These are phyloP conservation scores for Eupeodes luniger DNA, from an alignment of 2,888 invertebrate genomes.

Conservation along the genomic window DNA sequence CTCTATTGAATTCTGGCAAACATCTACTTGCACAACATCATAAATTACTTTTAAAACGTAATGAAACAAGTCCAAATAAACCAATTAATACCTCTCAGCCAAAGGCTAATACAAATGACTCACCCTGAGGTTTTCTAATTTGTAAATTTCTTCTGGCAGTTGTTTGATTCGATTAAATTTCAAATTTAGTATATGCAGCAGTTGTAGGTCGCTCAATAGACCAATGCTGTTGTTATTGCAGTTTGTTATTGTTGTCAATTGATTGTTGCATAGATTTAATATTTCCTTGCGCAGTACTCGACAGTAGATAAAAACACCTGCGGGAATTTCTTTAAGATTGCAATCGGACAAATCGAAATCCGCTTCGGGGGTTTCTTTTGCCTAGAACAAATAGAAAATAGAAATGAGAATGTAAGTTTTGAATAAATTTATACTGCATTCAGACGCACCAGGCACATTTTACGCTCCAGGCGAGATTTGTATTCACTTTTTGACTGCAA, in stretches of 20 bases:
- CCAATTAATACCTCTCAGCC: neutral
- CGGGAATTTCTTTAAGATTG: slow-evolving; percentile 89
- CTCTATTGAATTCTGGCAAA: no score
- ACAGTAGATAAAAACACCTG: slow-evolving; percentile 91
- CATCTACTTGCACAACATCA: no score
- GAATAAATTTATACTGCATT: neutral
- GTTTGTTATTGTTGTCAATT: slow-evolving; percentile 86
- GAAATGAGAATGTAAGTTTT: neutral
- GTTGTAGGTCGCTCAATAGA: slow-evolving; percentile 88
- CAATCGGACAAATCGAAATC: slow-evolving; percentile 93
- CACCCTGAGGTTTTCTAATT: slow-evolving; percentile 88
- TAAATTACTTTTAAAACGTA: neutral
- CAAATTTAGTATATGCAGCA: slow-evolving; percentile 88
- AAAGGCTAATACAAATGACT: neutral
- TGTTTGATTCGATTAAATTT: slow-evolving; percentile 87
- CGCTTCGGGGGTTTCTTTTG: slow-evolving; percentile 91
- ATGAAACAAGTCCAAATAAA: neutral
- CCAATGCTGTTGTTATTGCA: slow-evolving; percentile 87
- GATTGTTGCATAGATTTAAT: slow-evolving; percentile 88
- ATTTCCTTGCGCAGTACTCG: slow-evolving; percentile 92
- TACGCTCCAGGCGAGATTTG: slow-evolving; percentile 78
- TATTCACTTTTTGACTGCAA: slow-evolving; percentile 77
- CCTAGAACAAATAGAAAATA: slow-evolving; percentile 77
- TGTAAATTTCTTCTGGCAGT: slow-evolving; percentile 88
- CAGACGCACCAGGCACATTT: slow-evolving; percentile 78